Percentiles rank a stretch among this genome's conserved stretches.
phyloP scores from a whole-genome alignment of 2,797 vertebrate species.

The Channallabes apus region DNA sequence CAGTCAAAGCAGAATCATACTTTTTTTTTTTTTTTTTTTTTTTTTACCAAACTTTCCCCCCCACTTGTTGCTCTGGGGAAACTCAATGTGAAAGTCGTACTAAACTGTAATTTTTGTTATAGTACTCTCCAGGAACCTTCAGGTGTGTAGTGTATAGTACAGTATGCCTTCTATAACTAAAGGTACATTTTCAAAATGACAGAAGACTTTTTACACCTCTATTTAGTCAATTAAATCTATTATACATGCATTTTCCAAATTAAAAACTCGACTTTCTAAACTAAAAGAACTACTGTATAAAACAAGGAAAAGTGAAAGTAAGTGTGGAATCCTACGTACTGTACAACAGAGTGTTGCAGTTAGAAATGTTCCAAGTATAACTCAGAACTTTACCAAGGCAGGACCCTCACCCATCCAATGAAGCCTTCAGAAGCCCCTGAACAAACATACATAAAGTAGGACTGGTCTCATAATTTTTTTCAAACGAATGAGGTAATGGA shows the following conservation, averaged over 20 bases:
- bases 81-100: neutral
- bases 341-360: neutral
- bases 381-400: neutral
- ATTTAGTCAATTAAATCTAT: neutral
- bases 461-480: neutral
- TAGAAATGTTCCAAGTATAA: neutral
- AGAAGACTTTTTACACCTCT: neutral
- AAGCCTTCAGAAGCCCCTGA: neutral
- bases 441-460: no score
- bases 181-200: neutral
- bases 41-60: neutral
- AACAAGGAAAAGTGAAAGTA: neutral
- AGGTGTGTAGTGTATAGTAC: neutral
- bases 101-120: neutral
- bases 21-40: no score
- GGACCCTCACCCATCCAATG: neutral
- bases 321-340: neutral
- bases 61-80: neutral
- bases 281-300: neutral
- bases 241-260: neutral
- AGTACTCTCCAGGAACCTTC: neutral
- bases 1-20: neutral
- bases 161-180: neutral
- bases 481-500: neutral
- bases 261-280: neutral